Evolutionary conservation across 2,797 vertebrate genomes (phyloP), one percentile per base, ranked within the genome.

Genomic region (Mionectes olivaceus): DNA sequence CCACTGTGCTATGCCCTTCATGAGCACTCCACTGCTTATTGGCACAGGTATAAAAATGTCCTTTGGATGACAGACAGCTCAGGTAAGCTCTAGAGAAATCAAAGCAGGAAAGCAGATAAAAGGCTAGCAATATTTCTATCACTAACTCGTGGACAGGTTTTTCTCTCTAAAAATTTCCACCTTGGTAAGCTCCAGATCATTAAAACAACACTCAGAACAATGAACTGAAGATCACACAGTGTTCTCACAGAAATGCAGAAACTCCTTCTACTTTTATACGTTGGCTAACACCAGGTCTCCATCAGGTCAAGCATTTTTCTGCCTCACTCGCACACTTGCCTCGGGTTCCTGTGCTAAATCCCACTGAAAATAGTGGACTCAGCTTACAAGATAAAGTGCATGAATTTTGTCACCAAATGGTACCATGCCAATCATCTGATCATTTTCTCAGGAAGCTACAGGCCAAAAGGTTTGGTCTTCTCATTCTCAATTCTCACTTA

Each of bases 21-120:
- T 60, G 59, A 94, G 39, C 50, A 30, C 55, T 78, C 69, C 41
- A 44, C 47, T 64, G 17, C 63, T 90, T 87, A 80, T 41, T 81
- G 81, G 90, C 61, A 90, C 46, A 80, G 64, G 80, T 84, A 87
- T 83, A 93, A 94, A 93, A 96, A 83, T 33, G 50, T 65, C 73
- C 81, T 89, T 92, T 75, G 83, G 86, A 90, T 86, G 89, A 75
- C 56, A 93, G 86, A 43, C 64, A 85, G 60, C 44, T 83, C 75
- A 93, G 93, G 90, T 94, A 83, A 86, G 71, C 91, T 78, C 83
- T 74, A 69, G 88, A 94, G 88, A 92, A 94, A 96, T 84, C 78
- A 88, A 93, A 90, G 87, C n/a, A 75, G 80, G 52, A 69, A 79
- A 88, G 89, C 4, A 86, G 89, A 91, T 88, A 82, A 97, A 94